Base-by-base conservation (phyloP, 2,113 vertebrate species). In the Ifrita kowaldi region DNA sequence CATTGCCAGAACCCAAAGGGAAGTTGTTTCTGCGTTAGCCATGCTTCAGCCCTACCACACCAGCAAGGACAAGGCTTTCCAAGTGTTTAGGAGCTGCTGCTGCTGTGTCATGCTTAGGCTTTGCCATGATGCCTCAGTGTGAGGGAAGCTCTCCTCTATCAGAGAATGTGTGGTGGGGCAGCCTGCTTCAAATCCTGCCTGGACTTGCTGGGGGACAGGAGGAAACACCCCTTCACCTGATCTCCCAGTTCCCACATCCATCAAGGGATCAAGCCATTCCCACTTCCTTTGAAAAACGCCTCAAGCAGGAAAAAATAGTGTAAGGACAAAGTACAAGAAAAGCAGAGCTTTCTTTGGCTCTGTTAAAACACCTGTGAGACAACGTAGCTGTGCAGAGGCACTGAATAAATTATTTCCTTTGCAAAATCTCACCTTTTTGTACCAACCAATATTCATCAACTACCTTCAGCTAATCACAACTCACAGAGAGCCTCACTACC, bases 211-310 rank as follows among this genome's bases (percentile, higher is more conserved):
- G 19, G 14, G 83, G 60, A 86, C 49, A 71, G 71, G 47, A 94
- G 79, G 64, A 85, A 96, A 80, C 32, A 44, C 52, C 65, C 44
- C 44, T 92, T 92, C 90, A 94, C 75, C 75, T 95, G 85, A 74
- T 80, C 60, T 70, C 64, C 24, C 80, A 7, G 73, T 94, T 96
- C 92, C 65, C 88, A 91, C 79, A 91, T 85, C 78, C 87, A 91
- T 93, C 85, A 93, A 88, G 46, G 2, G 18, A 90, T 37, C 1
- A 4, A 84, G 76, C 69, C 47, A 3, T 84, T 89, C 76, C 55
- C 91, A 64, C 92, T 95, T 95, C 83, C 83, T 90, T 57, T 89
- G 53, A 42, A 94, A 88, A 95, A 67, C 24, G 79, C 83, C 64
- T 93, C 90, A 28, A 95, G 90, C 82, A 41, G 68, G 83, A 90